These are phyloP conservation scores for Pollachius pollachius DNA, from an alignment of 2,113 vertebrate genomes.

Conservation along the genomic window DNA sequence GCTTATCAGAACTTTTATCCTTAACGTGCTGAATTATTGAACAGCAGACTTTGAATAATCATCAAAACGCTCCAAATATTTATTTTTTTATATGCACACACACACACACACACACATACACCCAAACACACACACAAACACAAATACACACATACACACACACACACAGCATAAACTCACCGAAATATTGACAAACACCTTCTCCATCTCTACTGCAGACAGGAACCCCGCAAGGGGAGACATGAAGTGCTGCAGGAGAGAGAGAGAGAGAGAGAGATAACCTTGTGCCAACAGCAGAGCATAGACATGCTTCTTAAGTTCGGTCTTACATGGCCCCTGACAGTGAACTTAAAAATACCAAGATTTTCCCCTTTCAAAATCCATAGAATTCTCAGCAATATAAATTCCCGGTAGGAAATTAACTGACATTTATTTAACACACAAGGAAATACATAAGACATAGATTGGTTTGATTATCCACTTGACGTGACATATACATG, in stretches of 20 bases:
- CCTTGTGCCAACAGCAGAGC: too few relatives aligned
- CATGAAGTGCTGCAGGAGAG: constrained; percentile 88
- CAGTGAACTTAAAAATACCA: too few relatives aligned
- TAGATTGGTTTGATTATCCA: too few relatives aligned
- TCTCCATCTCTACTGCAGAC: constrained; percentile 81
- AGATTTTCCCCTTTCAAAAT: too few relatives aligned
- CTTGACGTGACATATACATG: neutral
- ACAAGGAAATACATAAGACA: too few relatives aligned
- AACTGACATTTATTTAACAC: too few relatives aligned
- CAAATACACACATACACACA: too few relatives aligned
- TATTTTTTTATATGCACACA: neutral
- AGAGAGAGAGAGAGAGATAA: constrained; percentile 29
- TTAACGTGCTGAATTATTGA: neutral
- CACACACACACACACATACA: neutral
- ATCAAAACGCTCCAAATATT: neutral
- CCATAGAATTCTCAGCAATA: too few relatives aligned
- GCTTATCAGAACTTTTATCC: neutral
- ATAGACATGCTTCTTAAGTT: too few relatives aligned
- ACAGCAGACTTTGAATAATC: neutral
- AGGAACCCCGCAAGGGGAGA: constrained; percentile 86
- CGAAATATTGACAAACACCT: constrained; percentile 93
- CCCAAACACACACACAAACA: too few relatives aligned
- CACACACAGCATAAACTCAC: constrained; percentile 71
- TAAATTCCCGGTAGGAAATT: too few relatives aligned
- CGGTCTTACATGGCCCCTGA: too few relatives aligned